Evolutionary conservation across 2,797 vertebrate species (phyloP).

Genomic region (Chrosomus eos): DNA sequence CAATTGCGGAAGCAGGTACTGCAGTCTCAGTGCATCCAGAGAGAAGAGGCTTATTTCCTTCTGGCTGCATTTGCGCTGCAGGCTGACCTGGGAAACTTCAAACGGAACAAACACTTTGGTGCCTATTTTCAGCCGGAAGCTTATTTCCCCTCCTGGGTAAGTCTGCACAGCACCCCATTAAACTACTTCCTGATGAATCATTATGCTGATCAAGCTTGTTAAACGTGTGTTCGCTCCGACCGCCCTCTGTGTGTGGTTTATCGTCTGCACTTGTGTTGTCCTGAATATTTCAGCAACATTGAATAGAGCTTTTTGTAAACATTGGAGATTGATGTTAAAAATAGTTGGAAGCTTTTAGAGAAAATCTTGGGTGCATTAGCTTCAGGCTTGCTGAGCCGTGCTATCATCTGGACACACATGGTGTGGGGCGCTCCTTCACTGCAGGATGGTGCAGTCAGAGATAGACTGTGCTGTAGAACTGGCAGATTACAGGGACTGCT

Average conservation of each 20-base stretch:
- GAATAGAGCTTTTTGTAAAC: not conserved
- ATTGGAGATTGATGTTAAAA: not conserved
- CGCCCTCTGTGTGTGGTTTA: slow-evolving; percentile 25
- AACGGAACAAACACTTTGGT: slow-evolving; percentile 94
- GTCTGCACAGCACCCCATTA: slow-evolving; percentile 57
- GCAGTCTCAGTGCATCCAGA: slow-evolving; percentile 90
- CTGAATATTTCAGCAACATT: not conserved
- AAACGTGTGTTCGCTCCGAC: not conserved
- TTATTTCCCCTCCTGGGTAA: slow-evolving; percentile 97
- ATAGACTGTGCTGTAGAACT: not conserved
- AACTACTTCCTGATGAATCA: slow-evolving; percentile 4
- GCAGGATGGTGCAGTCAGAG: slow-evolving; percentile 11
- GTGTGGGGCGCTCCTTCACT: not conserved
- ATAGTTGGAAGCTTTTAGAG: slow-evolving; percentile 14
- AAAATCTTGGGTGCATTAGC: slow-evolving; percentile 31
- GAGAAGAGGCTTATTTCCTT: slow-evolving; percentile 97
- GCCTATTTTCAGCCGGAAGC: slow-evolving; percentile 97
- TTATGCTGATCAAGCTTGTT: slow-evolving; percentile 27
- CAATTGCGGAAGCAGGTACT: slow-evolving; percentile 96
- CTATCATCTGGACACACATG: slow-evolving; percentile 22
- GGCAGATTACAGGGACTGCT: not conserved
- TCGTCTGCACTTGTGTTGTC: not conserved
- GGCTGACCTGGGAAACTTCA: slow-evolving; percentile 96
- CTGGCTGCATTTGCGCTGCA: slow-evolving; percentile 96
- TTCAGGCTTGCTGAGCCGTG: not conserved